Conservation (phyloP, 2,888 invertebrate species). For the Choreutis nemorana region DNA sequence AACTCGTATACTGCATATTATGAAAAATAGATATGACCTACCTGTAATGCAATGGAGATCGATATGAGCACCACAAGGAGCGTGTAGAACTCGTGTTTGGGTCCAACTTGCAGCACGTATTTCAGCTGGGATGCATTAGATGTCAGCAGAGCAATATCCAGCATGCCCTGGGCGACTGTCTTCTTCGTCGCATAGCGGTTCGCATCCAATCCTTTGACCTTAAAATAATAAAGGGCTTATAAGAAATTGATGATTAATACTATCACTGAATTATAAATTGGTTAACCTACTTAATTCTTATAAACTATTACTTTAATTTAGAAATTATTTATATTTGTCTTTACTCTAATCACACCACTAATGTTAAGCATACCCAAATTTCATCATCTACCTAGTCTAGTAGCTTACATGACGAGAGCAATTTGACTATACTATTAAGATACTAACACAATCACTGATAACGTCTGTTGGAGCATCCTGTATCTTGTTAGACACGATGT, state of each 20-base stretch:
- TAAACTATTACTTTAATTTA: no score
- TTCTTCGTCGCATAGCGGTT: conserved; percentile 93
- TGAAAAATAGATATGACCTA: no score
- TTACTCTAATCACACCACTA: no score
- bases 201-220: conserved; percentile 80
- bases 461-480: conserved; percentile 33
- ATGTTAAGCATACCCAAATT: no score
- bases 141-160: conserved; percentile 86
- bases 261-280: neutral
- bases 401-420: no score
- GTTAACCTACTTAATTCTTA: no score
- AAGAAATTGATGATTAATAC: neutral
- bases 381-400: no score
- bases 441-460: conserved; percentile 31
- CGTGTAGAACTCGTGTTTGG: conserved; percentile 86
- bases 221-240: conserved; percentile 18
- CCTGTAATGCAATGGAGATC: conserved; percentile 86
- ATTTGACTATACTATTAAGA: conserved; percentile 3
- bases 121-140: conserved; percentile 90
- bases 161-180: conserved; percentile 90
- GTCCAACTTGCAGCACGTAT: conserved; percentile 84
- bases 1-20: no score
- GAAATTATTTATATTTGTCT: no score
- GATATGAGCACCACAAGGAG: conserved; percentile 81
- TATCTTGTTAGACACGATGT: conserved; percentile 21